Evolutionary conservation across 2,113 vertebrate genomes (phyloP).

Genomic region (Lipophrys pholis): DNA sequence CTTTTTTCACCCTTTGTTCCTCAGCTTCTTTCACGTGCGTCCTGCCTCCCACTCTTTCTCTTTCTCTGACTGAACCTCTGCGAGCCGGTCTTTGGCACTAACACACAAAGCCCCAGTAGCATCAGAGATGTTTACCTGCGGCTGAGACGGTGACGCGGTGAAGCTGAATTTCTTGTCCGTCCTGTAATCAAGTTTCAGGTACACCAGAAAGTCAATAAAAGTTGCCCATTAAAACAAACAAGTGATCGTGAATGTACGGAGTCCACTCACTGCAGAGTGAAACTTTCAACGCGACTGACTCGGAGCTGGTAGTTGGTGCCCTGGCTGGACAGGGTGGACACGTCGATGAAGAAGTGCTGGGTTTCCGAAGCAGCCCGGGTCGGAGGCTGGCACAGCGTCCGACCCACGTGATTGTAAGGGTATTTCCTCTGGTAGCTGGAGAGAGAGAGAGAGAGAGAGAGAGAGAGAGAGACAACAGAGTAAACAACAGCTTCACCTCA

Average conservation of each 20-base stretch:
- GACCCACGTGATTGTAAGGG: constrained; percentile 91
- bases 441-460: background rate
- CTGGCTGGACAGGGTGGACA: constrained; percentile 89
- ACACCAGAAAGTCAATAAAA: background rate
- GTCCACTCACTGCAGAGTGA: constrained; percentile 89
- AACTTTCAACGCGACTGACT: constrained; percentile 91
- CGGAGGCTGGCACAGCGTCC: constrained; percentile 94
- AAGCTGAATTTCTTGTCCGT: constrained; percentile 90
- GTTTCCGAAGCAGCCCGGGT: constrained; percentile 86
- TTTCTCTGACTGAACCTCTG: background rate
- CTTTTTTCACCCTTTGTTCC: background rate
- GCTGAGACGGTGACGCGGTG: constrained; percentile 95
- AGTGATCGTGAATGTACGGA: background rate
- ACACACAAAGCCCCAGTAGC: background rate
- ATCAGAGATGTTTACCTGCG: constrained; percentile 86
- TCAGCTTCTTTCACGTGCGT: background rate
- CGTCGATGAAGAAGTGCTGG: constrained; percentile 94
- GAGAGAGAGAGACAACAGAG: background rate
- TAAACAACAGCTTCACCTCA: background rate
- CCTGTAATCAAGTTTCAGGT: constrained; percentile 75
- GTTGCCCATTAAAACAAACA: background rate
- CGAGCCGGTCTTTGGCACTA: background rate
- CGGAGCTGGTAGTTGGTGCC: constrained; percentile 89
- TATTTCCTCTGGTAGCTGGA: constrained; percentile 95
- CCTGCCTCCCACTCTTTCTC: too few relatives aligned